Conservation (phyloP, 2,888 invertebrate genomes). For the Endomychus coccineus region DNA sequence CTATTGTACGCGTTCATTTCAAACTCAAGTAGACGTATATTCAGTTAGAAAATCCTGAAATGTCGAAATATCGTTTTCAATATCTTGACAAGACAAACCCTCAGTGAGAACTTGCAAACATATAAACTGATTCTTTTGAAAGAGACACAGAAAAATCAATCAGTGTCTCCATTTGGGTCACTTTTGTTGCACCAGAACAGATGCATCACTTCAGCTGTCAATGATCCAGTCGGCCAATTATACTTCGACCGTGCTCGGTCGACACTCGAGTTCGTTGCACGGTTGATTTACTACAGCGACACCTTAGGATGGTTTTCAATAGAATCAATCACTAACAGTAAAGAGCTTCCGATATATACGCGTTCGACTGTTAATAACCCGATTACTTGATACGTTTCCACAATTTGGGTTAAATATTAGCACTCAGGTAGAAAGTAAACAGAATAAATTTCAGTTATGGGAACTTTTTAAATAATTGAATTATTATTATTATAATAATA, state of each 20-base stretch:
- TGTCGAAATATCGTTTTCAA: no score
- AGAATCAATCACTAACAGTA: slow-evolving; percentile 31
- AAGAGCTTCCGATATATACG: slow-evolving; percentile 34
- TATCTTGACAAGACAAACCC: no score
- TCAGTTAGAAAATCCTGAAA: no score
- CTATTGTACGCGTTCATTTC: no score
- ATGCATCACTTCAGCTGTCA: slow-evolving; percentile 42
- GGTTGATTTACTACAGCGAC: slow-evolving; percentile 8
- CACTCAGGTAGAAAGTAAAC: no score
- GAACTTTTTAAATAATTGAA: no score
- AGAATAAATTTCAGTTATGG: no score
- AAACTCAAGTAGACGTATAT: no score
- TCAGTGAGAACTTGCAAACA: no score
- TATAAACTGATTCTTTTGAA: slow-evolving; percentile 20
- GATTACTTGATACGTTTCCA: slow-evolving; percentile 34
- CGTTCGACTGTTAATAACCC: slow-evolving; percentile 37
- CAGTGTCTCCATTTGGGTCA: slow-evolving; percentile 37
- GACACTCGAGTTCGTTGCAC: neutral
- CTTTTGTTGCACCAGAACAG: slow-evolving; percentile 37
- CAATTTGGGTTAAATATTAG: no score
- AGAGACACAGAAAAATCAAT: slow-evolving; percentile 34
- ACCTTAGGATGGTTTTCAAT: slow-evolving; percentile 14
- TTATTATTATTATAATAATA: no score
- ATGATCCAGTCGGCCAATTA: slow-evolving; percentile 29
- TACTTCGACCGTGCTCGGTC: slow-evolving; percentile 6